Base-by-base conservation (phyloP, 2,888 invertebrate species). In the Hypselothyrea guttata region DNA sequence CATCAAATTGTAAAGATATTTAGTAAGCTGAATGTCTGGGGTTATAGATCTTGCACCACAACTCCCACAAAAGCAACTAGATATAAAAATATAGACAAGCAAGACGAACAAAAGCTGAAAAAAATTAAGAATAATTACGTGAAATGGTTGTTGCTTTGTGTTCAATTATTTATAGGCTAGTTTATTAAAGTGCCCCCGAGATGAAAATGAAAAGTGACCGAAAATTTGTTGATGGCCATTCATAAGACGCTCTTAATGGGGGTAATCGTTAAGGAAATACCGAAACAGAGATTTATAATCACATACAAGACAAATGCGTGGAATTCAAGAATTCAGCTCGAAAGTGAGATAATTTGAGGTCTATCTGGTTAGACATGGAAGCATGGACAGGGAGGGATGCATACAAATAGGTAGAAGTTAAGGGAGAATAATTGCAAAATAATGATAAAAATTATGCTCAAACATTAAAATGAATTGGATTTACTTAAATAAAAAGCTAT, bases 151-250 rank as follows among this genome's bases (percentile, higher is more conserved):
- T 57, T 55, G 66, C 78, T 55, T 79, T 62, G 52, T 66, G 78
- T 70, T 83, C 66, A 82, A 81, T 79, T 81, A 82, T 83, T 81
- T 76, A 83, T 71, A 76, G 66, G 79, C 83, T 74, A 74, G 63
- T 81, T 81, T 68, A 71, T 75, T 73, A 60, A 66, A 59, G 44
- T 61, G 57, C 35, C 53, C 41, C 41, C 51, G n/a, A 40, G 37
- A 40, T 18, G 28, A 11, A 56, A 69, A 69, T 70, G 70, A 65
- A 70, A 61, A 70, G 56, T 70, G 54, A 53, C 55, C 53, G 51
- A 71, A 59, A 56, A 61, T 49, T 27, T 16, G 56, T 52, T 46
- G 64, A 59, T 58, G 56, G 53, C 67, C 67, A 58, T 58, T 69
- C 63, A 59, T 70, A 68, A 67, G 58, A 59, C 22, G 59, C 51